Percentiles rank a stretch among this genome's conserved stretches.
These are phyloP conservation scores for Stramonita haemastoma DNA, from an alignment of 2,888 invertebrate species.

Conservation along the genomic window DNA sequence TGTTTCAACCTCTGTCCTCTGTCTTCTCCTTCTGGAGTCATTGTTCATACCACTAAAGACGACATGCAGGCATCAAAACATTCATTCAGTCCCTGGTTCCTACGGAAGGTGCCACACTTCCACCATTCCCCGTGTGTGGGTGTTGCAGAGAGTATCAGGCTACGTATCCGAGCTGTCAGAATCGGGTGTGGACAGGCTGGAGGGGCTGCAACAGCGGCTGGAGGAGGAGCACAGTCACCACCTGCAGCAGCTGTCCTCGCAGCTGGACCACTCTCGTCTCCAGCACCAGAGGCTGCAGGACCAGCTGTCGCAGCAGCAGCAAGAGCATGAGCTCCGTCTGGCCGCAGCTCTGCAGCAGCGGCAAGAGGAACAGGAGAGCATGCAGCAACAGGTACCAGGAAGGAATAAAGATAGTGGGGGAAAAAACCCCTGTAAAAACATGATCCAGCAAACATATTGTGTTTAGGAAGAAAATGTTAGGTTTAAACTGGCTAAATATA, in stretches of 20 bases:
- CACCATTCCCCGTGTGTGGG: neutral
- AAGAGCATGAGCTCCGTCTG: neutral
- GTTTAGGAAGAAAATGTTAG: too few relatives aligned
- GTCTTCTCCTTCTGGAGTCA: too few relatives aligned
- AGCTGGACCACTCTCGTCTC: neutral
- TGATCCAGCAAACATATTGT: too few relatives aligned
- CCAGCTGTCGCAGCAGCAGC: slow-evolving; percentile 18
- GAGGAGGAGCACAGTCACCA: neutral
- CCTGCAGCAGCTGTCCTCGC: slow-evolving; percentile 6
- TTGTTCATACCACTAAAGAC: too few relatives aligned
- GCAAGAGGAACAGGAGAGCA: slow-evolving; percentile 4
- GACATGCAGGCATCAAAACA: too few relatives aligned
- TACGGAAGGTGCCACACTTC: too few relatives aligned
- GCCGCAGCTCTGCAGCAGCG: neutral
- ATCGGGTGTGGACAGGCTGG: slow-evolving; percentile 7
- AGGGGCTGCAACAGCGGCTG: neutral
- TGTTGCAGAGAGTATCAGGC: slow-evolving; percentile 4
- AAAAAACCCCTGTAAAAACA: too few relatives aligned
- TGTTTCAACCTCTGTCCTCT: too few relatives aligned
- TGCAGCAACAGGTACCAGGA: neutral
- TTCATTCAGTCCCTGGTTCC: too few relatives aligned
- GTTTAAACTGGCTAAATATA: too few relatives aligned
- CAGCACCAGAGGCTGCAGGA: slow-evolving; percentile 22
- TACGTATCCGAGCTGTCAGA: slow-evolving; percentile 10
- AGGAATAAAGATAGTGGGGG: neutral